Evolutionary conservation across 2,888 invertebrate species (phyloP), one percentile per base, ranked within the genome.

Genomic region (Caenorhabditis wallacei): DNA sequence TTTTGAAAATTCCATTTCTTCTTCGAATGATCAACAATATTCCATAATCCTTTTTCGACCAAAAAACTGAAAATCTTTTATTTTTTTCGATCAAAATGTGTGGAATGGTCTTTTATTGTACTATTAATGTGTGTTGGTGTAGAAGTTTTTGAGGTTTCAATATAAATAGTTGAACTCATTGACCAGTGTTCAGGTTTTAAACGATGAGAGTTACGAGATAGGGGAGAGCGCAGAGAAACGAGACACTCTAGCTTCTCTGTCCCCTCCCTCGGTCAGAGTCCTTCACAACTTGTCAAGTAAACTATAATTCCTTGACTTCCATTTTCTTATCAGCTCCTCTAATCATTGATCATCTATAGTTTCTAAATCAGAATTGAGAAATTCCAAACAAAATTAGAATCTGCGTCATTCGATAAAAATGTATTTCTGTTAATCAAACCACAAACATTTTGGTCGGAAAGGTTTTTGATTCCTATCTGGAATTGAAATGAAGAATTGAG

Each of bases 21-120:
- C 10, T 35, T 68, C 43, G 68, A 68, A 54, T 68, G 51, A 68
- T 54, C 68, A 53, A 54, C 68, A 37, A 35, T 22, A 54, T 54
- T 13, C 40, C 10, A 40, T 40, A 40, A 13, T 40, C 16, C 40
- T 20, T 20, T 48, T 48, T 20, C 48, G 26, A 57, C 26, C 57
- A 57, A 35, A 57, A 57, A 57, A 18, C 35, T n/a, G 1, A 40
- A 5, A 40, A 40, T 10, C 35, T 35, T 10, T n/a, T n/a, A 8
- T 30, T 30, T 46, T 46, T 46, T 48, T 7, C 48, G 48, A 48
- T 48, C 48, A 48, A 48, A 48, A 46, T 46, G 46, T 46, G 46
- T 46, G n/a, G n/a, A n/a, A n/a, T n/a, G 13, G 46, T 30, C 30
- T 30, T 30, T 30, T 30, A 30, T 30, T 30, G 30, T 30, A 30